These are phyloP conservation scores for Heterotilapia buettikoferi DNA, from an alignment of 2,113 vertebrate genomes.

Conservation along the genomic window DNA sequence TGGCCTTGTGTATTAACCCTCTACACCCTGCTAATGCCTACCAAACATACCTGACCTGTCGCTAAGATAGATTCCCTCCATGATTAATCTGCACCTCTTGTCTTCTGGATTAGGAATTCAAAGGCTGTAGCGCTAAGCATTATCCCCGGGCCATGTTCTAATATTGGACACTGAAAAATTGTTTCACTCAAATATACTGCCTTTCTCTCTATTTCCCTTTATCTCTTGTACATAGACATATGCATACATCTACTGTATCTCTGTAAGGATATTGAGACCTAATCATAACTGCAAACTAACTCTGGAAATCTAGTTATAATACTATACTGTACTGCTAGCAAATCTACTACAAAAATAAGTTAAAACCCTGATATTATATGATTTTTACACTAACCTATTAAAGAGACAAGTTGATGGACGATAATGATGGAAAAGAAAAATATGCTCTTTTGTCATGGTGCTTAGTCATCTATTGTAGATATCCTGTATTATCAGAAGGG, in stretches of 20 bases:
- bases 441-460: conserved; percentile 37
- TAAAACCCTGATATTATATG: not conserved
- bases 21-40: conserved; percentile 25
- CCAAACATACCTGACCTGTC: conserved; percentile 56
- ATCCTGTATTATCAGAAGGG: conserved; percentile 43
- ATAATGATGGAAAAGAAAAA: conserved; percentile 32
- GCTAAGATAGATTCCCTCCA: conserved; percentile 41
- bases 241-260: not conserved
- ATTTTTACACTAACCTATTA: conserved; percentile 13
- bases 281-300: not conserved
- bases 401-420: conserved; percentile 12
- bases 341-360: not conserved
- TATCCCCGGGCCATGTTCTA: conserved; percentile 45
- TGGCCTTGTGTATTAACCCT: conserved; percentile 26
- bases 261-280: not conserved
- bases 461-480: conserved; percentile 34
- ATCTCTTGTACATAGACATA: not conserved
- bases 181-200: not conserved
- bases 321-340: not conserved
- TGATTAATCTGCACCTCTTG: conserved; percentile 57
- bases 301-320: not conserved
- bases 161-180: conserved; percentile 36
- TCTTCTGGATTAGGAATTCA: conserved; percentile 59
- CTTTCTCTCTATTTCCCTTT: not conserved
- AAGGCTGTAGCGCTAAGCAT: conserved; percentile 22